Conservation (phyloP, 2,113 vertebrate genomes). For the Oophaga pumilio region DNA sequence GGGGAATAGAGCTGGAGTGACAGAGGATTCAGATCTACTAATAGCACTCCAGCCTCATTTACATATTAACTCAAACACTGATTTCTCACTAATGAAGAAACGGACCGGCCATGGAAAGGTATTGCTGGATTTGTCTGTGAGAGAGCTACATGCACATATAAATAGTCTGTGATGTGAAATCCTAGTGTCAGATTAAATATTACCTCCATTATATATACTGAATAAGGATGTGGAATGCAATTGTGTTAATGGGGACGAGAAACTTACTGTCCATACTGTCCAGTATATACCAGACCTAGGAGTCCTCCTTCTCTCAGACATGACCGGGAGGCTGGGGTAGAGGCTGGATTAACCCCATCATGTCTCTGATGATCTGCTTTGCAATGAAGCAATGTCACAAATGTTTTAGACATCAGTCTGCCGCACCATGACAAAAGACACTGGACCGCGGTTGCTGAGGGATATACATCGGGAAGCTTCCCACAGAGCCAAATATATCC, state of each 20-base stretch:
- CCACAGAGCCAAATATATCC: not conserved
- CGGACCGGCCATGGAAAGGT: no score
- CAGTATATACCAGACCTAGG: not conserved
- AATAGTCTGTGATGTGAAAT: no score
- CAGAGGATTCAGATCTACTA: no score
- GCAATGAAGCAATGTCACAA: slow-evolving; percentile 9
- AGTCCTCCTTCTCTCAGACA: not conserved
- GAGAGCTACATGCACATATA: no score
- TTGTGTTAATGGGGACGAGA: not conserved
- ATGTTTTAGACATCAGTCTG: not conserved
- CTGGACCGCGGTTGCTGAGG: not conserved
- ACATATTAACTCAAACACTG: no score
- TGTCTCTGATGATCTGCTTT: not conserved
- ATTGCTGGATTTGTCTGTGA: no score
- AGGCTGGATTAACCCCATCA: not conserved
- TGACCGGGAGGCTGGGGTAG: not conserved
- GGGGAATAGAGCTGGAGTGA: no score
- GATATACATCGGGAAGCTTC: not conserved
- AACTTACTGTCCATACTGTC: not conserved
- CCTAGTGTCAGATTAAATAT: no score
- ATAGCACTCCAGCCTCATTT: no score
- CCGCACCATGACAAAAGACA: not conserved
- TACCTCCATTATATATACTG: no score
- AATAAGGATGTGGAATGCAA: not conserved
- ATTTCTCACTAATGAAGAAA: no score